Evolutionary conservation across 2,797 vertebrate species (phyloP).

Genomic region (Sebastes reedi): DNA sequence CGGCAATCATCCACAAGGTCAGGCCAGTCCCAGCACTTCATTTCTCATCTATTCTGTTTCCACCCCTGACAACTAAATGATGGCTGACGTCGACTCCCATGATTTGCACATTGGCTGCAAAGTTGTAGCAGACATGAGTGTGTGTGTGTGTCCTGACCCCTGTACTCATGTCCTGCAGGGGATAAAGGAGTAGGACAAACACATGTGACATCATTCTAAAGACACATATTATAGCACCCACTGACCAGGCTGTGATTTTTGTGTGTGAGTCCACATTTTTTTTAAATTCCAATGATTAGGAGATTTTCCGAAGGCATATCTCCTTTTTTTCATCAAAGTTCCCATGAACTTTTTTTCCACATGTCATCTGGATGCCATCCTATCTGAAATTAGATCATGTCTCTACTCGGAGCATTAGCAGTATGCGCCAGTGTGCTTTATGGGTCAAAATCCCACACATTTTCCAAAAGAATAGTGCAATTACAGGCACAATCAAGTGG

Average conservation of each 20-base stretch:
- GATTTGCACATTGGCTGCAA: constrained; percentile 69
- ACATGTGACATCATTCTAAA: constrained; percentile 79
- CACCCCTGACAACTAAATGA: constrained; percentile 84
- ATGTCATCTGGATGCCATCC: constrained; percentile 52
- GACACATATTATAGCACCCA: constrained; percentile 69
- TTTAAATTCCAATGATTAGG: constrained; percentile 21
- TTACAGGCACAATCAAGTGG: constrained; percentile 36
- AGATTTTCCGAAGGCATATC: constrained; percentile 34
- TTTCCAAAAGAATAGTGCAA: constrained; percentile 9
- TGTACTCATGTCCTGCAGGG: constrained; percentile 62
- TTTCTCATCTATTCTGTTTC: constrained; percentile 79
- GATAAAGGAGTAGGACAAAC: constrained; percentile 79
- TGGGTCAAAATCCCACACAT: constrained; percentile 11
- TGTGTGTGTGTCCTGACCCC: constrained; percentile 40
- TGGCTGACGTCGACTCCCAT: constrained; percentile 71
- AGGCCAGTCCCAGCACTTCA: constrained; percentile 77
- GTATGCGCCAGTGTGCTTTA: neutral
- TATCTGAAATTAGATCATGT: constrained; percentile 54
- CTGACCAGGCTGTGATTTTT: constrained; percentile 33
- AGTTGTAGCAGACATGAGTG: constrained; percentile 37
- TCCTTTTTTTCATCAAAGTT: constrained; percentile 51
- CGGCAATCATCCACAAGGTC: constrained; percentile 84
- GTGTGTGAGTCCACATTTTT: constrained; percentile 12
- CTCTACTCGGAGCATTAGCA: constrained; percentile 5
- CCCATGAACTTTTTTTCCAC: constrained; percentile 44